Conservation (phyloP, 2,113 vertebrate genomes). For the Desmodus rotundus region DNA sequence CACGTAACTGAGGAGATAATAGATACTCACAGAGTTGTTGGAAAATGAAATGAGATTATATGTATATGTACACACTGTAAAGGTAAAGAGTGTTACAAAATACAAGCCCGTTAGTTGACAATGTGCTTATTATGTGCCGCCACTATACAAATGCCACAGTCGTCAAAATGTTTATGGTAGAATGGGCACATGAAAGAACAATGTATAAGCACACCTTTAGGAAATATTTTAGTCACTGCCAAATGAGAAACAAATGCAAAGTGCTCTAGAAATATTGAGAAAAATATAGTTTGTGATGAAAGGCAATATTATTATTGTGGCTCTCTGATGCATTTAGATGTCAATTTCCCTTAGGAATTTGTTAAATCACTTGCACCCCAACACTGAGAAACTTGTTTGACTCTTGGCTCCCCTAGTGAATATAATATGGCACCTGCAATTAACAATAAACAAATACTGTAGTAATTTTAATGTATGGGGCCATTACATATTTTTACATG, state of each 20-base stretch:
- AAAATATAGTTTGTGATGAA: background rate
- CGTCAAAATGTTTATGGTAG: background rate
- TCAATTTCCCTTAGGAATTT: slow-evolving; percentile 6
- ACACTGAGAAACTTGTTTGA: slow-evolving; percentile 7
- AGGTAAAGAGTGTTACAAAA: background rate
- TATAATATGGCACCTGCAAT: background rate
- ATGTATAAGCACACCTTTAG: background rate
- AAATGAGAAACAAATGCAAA: background rate
- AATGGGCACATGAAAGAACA: background rate
- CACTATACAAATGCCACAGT: background rate
- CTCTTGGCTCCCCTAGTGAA: slow-evolving; percentile 19
- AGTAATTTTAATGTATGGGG: slow-evolving; percentile 19
- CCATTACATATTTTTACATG: slow-evolving; percentile 41
- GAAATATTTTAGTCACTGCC: background rate
- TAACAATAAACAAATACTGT: slow-evolving; percentile 52
- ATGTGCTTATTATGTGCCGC: background rate
- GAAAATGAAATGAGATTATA: background rate
- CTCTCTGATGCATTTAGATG: background rate
- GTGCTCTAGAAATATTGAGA: background rate
- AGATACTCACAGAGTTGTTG: background rate
- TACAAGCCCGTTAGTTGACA: background rate
- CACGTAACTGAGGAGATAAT: background rate
- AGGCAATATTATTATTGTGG: background rate
- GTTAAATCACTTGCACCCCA: slow-evolving; percentile 31
- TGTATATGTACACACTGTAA: background rate